A percentile compares a stretch with the other conserved stretches of the same genome.
Evolutionary conservation across 2,797 vertebrate genomes (phyloP).

Genomic region (Channallabes apus): DNA sequence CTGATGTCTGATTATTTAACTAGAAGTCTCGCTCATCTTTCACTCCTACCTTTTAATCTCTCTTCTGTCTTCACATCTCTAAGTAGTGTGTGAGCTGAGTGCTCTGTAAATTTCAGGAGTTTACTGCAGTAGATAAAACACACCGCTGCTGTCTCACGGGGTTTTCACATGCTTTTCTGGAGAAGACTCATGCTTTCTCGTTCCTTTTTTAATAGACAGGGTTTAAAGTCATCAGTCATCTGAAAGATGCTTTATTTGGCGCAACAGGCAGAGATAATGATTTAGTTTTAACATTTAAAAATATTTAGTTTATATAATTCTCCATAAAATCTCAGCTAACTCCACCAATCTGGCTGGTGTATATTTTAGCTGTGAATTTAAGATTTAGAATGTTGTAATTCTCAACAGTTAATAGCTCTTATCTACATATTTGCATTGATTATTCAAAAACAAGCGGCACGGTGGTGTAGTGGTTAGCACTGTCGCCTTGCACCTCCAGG

Average conservation of each 20-base stretch:
- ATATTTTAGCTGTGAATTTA: background rate
- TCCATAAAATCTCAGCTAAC: background rate
- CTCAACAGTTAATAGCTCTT: background rate
- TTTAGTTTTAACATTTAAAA: background rate
- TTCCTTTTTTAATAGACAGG: background rate
- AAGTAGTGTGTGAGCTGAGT: background rate
- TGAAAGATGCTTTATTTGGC: background rate
- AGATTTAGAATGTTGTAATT: background rate
- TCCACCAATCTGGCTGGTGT: background rate
- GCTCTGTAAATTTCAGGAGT: constrained; percentile 8
- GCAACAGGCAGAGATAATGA: background rate
- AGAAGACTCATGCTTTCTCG: background rate
- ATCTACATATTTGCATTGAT: background rate
- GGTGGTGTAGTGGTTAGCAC: too few relatives aligned
- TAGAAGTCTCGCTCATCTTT: constrained; percentile 21
- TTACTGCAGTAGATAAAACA: constrained; percentile 17
- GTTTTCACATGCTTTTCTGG: background rate
- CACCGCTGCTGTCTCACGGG: background rate
- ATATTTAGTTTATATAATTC: background rate
- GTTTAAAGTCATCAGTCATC: background rate
- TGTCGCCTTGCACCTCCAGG: too few relatives aligned
- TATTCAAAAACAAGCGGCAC: too few relatives aligned
- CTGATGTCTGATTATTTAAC: constrained; percentile 74
- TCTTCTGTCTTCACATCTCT: constrained; percentile 4
- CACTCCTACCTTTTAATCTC: background rate